Evolutionary conservation across 2,888 invertebrate species (phyloP), one percentile per base, ranked within the genome.

Genomic region (Galerucella calmariensis): DNA sequence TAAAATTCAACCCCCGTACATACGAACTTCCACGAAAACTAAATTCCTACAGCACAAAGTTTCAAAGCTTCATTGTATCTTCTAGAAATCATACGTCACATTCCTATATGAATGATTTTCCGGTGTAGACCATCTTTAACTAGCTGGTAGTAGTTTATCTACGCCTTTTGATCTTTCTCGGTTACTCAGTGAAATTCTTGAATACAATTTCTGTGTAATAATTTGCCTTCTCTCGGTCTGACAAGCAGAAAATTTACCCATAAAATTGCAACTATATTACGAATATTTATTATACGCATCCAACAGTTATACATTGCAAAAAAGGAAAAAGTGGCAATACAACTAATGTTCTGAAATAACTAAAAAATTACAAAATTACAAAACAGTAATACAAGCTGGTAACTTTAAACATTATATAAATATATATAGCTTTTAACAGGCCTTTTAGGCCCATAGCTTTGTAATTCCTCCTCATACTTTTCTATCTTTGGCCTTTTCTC

Each of bases 171-270:
- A 61, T 61, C 61, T 61, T 61, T 35, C 35, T 61, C 27, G 8
- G 35, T 35, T 61, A 35, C 35, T 35, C 27, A 61, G 35, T 35
- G 35, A 27, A 61, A 27, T 35, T 24, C 27, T 61, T 61, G 16
- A 61, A 12, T n/a, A 61, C 61, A 27, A 35, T 61, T 61, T 61
- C 61, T 61, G 35, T 35, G 35, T 27, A 61, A 61, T 61, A 61
- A 61, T 61, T 61, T 61, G 61, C 61, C 27, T 35, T 35, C 61
- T 35, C 61, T 61, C 61, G 61, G 27, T 61, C 35, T 5, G 61
- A 35, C 61, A 61, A 61, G 61, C 61, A 61, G 61, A 61, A 61
- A 61, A 61, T 61, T 61, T 61, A 61, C 61, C 10, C 61, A 35
- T 61, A 35, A 61, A 61, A 61, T 61, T 10, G 61, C n/a, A 14